Conservation (phyloP, 2,113 vertebrate genomes). For the Pteruthius melanotis region DNA sequence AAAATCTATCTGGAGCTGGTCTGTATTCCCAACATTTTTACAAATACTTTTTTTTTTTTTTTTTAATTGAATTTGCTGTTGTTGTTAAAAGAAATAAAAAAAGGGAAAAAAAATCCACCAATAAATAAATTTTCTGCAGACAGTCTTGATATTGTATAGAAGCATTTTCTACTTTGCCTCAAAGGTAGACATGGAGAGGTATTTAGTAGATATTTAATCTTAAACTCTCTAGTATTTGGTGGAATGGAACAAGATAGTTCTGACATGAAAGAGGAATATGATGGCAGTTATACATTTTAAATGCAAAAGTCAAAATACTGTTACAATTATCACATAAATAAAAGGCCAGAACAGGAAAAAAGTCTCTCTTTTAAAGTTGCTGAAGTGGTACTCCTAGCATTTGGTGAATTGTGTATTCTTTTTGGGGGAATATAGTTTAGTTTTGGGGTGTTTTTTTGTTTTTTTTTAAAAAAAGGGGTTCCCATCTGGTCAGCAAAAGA, state of each 20-base stretch:
- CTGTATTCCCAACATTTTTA: neutral
- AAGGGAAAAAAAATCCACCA: rapidly evolving
- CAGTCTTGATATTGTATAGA: neutral
- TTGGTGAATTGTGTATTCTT: neutral
- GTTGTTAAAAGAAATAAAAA: neutral
- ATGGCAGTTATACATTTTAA: neutral
- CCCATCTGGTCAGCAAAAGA: neutral
- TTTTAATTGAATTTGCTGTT: neutral
- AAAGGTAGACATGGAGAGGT: neutral
- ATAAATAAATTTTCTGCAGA: neutral
- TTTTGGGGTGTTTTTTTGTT: neutral
- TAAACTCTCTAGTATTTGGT: neutral
- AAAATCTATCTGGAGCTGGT: neutral
- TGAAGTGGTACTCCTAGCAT: neutral
- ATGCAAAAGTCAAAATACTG: neutral
- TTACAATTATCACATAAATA: neutral
- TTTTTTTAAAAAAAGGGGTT: neutral
- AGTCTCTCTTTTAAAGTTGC: neutral
- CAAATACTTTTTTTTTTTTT: too few species aligned
- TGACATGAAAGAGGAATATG: neutral
- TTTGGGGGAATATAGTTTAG: neutral
- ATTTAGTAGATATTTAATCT: neutral
- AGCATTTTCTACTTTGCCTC: neutral
- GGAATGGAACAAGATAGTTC: neutral
- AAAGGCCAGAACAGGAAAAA: neutral